Evolutionary conservation across 2,888 invertebrate genomes (phyloP), one percentile per base, ranked within the genome.

Genomic region (Mechanitis mazaeus): DNA sequence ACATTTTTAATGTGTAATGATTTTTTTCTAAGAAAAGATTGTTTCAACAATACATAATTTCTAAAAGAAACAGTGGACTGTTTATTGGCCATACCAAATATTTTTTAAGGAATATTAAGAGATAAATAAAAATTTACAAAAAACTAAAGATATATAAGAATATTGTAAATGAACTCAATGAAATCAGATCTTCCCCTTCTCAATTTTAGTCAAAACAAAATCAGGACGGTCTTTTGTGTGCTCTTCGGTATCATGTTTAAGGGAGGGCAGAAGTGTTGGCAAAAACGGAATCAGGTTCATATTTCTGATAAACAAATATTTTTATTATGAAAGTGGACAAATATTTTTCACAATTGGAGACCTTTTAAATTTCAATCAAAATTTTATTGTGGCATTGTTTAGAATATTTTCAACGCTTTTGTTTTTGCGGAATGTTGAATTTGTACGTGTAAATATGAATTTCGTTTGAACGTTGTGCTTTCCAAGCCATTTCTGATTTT

Each of bases 161-260:
- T 72, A 78, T 77, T 74, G 65, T 75, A 81, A 84, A 83, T 81
- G 79, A 79, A 82, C 81, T 84, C 78, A 72, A 77, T 78, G 87
- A 78, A 87, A 88, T 77, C 74, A 73, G 85, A 88, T 85, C 80
- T 75, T 67, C 70, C 73, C 73, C 72, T 74, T 74, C 76, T 78
- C 78, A 77, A 81, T 84, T 85, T 85, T 82, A 86, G 87, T 87
- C 88, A 88, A 87, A 89, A 90, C 87, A 88, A 86, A 88, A 88
- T 89, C 87, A 81, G 79, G 75, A 75, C 75, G 77, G 79, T 75
- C 82, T 80, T 87, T 88, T 89, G 88, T 88, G 85, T 71, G 84
- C 83, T 73, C 83, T 87, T 83, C 87, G 82, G 83, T 88, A 84
- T 89, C 87, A 80, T 80, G 76, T 89, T 88, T 78, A 81, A 76